A percentile compares a stretch with the other conserved stretches of the same genome.
phyloP scores from a whole-genome alignment of 1,140 invertebrate genomes.

The Halictus rubicundus region DNA sequence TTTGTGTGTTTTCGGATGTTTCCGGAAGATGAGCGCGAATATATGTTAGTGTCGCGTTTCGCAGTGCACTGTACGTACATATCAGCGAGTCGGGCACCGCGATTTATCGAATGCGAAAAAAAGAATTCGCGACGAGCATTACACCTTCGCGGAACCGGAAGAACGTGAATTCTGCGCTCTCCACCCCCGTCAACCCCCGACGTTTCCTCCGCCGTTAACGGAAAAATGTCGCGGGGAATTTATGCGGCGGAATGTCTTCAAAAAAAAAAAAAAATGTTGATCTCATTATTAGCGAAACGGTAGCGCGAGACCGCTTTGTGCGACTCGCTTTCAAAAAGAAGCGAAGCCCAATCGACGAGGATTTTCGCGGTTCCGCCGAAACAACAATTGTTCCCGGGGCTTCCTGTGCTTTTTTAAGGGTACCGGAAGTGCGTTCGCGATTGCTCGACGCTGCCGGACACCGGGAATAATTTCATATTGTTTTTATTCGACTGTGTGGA shows the following conservation, averaged over 20 bases:
- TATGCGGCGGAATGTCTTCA: not conserved
- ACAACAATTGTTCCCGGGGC: not conserved
- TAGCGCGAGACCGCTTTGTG: not conserved
- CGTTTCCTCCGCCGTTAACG: not conserved
- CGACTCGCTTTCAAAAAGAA: not conserved
- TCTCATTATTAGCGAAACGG: not conserved
- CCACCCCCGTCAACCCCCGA: not conserved
- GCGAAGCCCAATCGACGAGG: not conserved
- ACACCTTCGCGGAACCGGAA: constrained; percentile 1
- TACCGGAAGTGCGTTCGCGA: not conserved
- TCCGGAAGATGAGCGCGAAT: no score
- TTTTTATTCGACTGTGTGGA: no score
- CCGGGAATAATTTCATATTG: no score
- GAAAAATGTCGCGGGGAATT: not conserved
- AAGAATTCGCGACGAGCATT: not conserved
- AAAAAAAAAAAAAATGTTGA: not conserved
- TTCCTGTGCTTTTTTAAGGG: not conserved
- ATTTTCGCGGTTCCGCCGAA: not conserved
- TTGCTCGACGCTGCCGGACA: no score
- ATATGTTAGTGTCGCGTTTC: no score
- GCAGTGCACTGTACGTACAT: no score
- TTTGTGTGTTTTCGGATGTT: no score
- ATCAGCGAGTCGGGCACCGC: not conserved
- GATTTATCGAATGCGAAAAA: not conserved
- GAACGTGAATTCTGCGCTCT: not conserved